Evolutionary conservation across 2,113 vertebrate genomes (phyloP).

Genomic region (Aix galericulata): DNA sequence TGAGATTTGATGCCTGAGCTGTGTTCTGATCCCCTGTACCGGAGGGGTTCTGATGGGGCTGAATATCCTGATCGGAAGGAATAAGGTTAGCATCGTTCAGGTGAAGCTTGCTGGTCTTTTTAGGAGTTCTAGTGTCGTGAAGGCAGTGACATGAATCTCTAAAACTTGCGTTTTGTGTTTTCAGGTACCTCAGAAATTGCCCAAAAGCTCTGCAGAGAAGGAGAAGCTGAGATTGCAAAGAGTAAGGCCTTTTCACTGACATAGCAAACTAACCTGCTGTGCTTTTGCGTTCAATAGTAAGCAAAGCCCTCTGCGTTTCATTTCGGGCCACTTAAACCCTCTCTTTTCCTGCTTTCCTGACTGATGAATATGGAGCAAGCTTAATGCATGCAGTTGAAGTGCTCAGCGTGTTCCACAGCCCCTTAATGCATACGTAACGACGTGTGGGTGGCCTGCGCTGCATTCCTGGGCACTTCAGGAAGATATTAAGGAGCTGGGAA

Average conservation of each 20-base stretch:
- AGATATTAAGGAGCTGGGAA: neutral
- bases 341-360: neutral
- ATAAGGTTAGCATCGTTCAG: rapidly evolving
- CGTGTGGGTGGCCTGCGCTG: neutral
- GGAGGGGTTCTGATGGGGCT: rapidly evolving
- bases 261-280: neutral
- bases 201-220: constrained; percentile 73
- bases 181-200: constrained; percentile 69
- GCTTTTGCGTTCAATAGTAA: neutral
- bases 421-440: neutral
- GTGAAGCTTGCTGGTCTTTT: neutral
- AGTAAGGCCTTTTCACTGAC: constrained; percentile 66
- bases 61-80: neutral
- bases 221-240: constrained; percentile 72
- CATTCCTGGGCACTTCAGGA: neutral
- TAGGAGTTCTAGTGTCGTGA: neutral
- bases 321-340: neutral
- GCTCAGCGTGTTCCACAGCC: neutral
- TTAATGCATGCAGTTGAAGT: neutral
- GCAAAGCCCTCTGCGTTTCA: neutral
- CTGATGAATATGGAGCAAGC: neutral
- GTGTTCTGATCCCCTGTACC: rapidly evolving
- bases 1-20: neutral
- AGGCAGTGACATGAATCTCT: neutral
- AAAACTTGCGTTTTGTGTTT: constrained; percentile 26